These are phyloP conservation scores for Carposina sasakii DNA, from an alignment of 1,140 invertebrate species.

Conservation along the genomic window DNA sequence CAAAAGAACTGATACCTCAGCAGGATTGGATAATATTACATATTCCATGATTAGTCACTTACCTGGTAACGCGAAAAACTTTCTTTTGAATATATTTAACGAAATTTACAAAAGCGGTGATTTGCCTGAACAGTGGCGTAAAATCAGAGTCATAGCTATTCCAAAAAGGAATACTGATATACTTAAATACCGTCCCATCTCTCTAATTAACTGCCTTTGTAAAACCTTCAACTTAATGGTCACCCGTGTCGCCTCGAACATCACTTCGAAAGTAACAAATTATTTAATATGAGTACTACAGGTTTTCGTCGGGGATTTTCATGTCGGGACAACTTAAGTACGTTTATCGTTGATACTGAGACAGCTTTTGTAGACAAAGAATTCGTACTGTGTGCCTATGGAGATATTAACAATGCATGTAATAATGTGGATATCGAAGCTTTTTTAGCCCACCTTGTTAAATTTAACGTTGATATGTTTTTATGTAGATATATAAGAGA, in stretches of 20 bases:
- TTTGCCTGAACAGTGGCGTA: slow-evolving; percentile 2
- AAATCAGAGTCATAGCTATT: slow-evolving; percentile 4
- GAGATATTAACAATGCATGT: slow-evolving; percentile 4
- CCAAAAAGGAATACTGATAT: no score
- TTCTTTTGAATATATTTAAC: no score
- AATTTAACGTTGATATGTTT: background rate
- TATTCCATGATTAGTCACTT: no score
- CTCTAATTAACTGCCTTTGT: background rate
- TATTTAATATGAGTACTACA: background rate
- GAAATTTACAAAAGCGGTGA: no score
- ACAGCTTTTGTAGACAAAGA: slow-evolving; percentile 13
- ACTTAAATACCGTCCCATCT: background rate
- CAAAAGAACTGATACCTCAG: no score
- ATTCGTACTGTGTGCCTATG: slow-evolving; percentile 9
- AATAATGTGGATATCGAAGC: slow-evolving; percentile 3
- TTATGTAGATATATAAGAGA: slow-evolving; percentile 7
- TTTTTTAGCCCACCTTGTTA: background rate
- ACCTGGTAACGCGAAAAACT: no score
- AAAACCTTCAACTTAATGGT: slow-evolving; percentile 8
- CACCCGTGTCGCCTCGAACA: background rate
- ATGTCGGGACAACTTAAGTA: slow-evolving; percentile 11
- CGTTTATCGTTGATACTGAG: slow-evolving; percentile 9
- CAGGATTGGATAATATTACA: no score
- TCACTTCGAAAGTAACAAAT: background rate
- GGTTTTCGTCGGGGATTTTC: slow-evolving; percentile 5